A percentile compares a stretch with the other conserved stretches of the same genome.
Evolutionary conservation across 53 echinoderm and acorn worm species (phyloP).

Genomic region (Henricia sp.): DNA sequence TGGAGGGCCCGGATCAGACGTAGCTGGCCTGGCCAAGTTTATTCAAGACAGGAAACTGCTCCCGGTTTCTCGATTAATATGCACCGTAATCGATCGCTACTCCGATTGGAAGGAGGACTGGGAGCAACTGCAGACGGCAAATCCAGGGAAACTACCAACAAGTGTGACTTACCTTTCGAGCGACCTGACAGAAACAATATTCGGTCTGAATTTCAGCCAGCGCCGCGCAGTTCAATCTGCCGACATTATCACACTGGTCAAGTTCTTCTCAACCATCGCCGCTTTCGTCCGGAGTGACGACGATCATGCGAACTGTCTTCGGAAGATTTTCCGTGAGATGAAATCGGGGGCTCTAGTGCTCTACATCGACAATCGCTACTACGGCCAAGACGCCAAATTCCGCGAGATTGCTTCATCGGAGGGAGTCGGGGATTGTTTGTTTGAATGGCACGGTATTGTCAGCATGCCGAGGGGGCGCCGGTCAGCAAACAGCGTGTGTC

Average conservation of each 20-base stretch:
- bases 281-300: background rate
- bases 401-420: background rate
- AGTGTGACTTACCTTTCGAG: constrained; percentile 1
- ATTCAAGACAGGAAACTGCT: constrained; percentile 22
- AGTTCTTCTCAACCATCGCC: constrained; percentile 29
- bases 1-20: constrained; percentile 45
- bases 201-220: background rate
- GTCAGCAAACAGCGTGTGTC: background rate
- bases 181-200: background rate
- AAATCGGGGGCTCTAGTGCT: constrained; percentile 23
- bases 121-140: background rate
- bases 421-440: constrained; percentile 3
- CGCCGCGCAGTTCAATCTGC: background rate
- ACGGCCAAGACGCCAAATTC: constrained; percentile 9
- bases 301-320: constrained; percentile 5
- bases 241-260: constrained; percentile 13
- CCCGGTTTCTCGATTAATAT: constrained; percentile 1
- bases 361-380: constrained; percentile 39
- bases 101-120: constrained; percentile 26
- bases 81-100: constrained; percentile 27
- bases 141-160: background rate
- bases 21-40: constrained; percentile 37
- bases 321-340: constrained; percentile 5
- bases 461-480: background rate
- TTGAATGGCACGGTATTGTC: constrained; percentile 25